These are phyloP conservation scores for Aproaerema taeniolella DNA, from an alignment of 2,888 invertebrate genomes.

Conservation along the genomic window DNA sequence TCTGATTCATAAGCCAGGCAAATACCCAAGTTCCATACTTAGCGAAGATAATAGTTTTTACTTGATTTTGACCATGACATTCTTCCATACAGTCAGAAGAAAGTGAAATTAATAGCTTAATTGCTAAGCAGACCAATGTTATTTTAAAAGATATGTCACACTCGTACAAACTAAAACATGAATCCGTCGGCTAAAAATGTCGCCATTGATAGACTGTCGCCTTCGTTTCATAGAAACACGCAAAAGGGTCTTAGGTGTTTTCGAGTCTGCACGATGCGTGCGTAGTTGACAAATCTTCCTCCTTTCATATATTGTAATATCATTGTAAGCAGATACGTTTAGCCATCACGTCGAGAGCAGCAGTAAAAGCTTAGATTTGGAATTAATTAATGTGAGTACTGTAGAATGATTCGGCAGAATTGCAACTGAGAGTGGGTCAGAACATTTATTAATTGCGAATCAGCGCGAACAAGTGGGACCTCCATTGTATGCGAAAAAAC, in stretches of 20 bases:
- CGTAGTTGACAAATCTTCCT: too few relatives aligned
- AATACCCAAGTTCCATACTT: too few relatives aligned
- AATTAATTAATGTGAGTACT: constrained; percentile 57
- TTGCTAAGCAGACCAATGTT: constrained; percentile 41
- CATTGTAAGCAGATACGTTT: too few relatives aligned
- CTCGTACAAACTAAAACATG: too few relatives aligned
- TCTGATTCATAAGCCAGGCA: too few relatives aligned
- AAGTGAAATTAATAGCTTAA: constrained; percentile 51
- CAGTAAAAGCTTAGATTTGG: constrained; percentile 46
- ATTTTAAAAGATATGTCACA: too few relatives aligned
- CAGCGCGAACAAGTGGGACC: constrained; percentile 58
- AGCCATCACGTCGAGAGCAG: constrained; percentile 39
- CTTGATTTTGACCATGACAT: constrained; percentile 33
- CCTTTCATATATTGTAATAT: too few relatives aligned
- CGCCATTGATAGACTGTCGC: too few relatives aligned
- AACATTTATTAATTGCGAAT: constrained; percentile 68
- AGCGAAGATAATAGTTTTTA: constrained; percentile 14
- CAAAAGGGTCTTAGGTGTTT: too few relatives aligned
- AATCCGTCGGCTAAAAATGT: too few relatives aligned
- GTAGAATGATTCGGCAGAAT: constrained; percentile 56
- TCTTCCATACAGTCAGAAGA: constrained; percentile 43
- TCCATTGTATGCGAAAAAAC: constrained; percentile 62
- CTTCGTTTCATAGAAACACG: too few relatives aligned
- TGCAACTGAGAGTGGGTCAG: constrained; percentile 57
- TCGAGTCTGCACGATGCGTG: too few relatives aligned